Conservation (phyloP, 1,140 invertebrate genomes). For the Drosophila paulistorum region DNA sequence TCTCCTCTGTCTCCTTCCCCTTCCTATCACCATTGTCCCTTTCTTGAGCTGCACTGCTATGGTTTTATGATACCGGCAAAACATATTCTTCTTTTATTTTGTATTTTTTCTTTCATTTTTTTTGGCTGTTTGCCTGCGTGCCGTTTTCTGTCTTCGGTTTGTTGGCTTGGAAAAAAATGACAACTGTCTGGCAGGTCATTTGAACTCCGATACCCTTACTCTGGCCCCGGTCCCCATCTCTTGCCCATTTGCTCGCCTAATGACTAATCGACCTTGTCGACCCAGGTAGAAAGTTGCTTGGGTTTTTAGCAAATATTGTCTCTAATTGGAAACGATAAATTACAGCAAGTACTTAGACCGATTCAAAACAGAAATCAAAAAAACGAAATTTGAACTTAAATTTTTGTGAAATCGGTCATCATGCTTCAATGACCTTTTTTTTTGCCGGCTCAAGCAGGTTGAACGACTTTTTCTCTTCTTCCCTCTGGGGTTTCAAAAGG, state of each 20-base stretch:
- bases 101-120: constrained; percentile 16
- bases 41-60: constrained; percentile 61
- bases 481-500: constrained; percentile 7
- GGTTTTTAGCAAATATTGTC: constrained; percentile 48
- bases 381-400: constrained; percentile 10
- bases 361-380: constrained; percentile 21
- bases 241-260: constrained; percentile 34
- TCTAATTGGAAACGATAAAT: constrained; percentile 73
- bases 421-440: constrained; percentile 66
- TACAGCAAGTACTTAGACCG: constrained; percentile 20
- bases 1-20: neutral
- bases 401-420: constrained; percentile 50
- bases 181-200: constrained; percentile 58
- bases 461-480: constrained; percentile 49
- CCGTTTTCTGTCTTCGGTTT: constrained; percentile 24
- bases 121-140: constrained; percentile 51
- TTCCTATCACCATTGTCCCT: constrained; percentile 1
- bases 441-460: constrained; percentile 42
- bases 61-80: constrained; percentile 71
- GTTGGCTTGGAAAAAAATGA: constrained; percentile 38
- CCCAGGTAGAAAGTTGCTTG: constrained; percentile 57
- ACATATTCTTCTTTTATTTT: constrained; percentile 25
- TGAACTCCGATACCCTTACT: constrained; percentile 31
- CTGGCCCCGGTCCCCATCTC: constrained; percentile 6
- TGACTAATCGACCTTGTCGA: constrained; percentile 72